phyloP scores from a whole-genome alignment of 2,113 vertebrate species.

The Malurus cyaneus region DNA sequence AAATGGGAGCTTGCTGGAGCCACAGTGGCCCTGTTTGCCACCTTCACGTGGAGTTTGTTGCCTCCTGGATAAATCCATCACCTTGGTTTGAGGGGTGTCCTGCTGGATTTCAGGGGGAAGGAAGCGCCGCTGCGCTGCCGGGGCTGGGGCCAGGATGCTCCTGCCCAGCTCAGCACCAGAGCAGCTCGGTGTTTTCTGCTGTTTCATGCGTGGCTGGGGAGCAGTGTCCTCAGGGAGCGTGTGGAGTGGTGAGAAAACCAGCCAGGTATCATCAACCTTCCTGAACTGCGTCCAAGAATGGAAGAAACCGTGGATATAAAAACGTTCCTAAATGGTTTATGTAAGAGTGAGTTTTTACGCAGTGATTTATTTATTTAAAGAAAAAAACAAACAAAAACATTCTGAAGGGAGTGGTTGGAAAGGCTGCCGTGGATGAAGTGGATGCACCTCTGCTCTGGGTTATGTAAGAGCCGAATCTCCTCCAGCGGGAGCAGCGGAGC shows the following conservation, averaged over 20 bases:
- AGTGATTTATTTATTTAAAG: background rate
- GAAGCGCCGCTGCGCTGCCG: background rate
- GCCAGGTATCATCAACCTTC: background rate
- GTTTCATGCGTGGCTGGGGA: background rate
- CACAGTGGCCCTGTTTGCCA: background rate
- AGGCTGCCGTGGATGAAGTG: background rate
- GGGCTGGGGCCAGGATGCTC: background rate
- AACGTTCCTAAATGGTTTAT: background rate
- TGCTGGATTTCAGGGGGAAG: accelerated
- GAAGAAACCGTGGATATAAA: background rate
- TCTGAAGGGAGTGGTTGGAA: background rate
- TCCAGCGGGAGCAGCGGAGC: background rate
- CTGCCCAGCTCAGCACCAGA: background rate
- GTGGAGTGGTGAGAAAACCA: background rate
- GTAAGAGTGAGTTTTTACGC: background rate
- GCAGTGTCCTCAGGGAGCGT: background rate
- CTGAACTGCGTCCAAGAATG: background rate
- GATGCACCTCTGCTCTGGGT: background rate
- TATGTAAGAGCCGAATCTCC: background rate
- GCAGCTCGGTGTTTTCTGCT: background rate
- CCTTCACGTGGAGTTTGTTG: background rate
- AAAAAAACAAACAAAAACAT: too few relatives aligned
- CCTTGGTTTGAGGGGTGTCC: background rate
- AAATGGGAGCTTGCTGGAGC: background rate
- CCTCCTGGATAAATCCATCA: background rate